phyloP scores from a whole-genome alignment of 1,140 invertebrate species.

The Nilaparvata lugens region DNA sequence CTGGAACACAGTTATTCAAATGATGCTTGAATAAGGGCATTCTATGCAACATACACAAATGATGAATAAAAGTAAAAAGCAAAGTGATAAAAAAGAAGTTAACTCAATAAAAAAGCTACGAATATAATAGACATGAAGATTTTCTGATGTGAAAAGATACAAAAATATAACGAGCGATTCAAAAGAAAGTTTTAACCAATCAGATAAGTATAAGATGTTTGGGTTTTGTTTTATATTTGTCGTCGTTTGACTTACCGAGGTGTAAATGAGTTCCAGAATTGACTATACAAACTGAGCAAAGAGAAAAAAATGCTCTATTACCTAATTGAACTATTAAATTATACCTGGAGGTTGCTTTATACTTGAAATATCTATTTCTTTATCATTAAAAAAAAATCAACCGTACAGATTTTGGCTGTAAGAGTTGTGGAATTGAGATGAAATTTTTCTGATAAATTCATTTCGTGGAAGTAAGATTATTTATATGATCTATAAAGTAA shows the following conservation, averaged over 20 bases:
- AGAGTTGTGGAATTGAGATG: no score
- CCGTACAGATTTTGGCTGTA: no score
- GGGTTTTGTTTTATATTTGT: conserved; percentile 9
- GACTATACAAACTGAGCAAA: conserved; percentile 57
- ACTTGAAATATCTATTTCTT: no score
- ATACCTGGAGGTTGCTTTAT: conserved; percentile 10
- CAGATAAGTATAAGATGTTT: conserved; percentile 4
- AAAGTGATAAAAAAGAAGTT: not conserved
- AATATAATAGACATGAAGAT: conserved; percentile 10
- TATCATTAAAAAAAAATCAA: no score
- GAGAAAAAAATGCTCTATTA: conserved; percentile 18
- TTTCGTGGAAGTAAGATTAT: no score
- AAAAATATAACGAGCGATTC: conserved; percentile 34
- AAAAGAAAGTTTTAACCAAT: conserved; percentile 12
- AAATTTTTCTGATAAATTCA: no score
- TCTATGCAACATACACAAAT: conserved; percentile 11
- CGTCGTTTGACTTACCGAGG: conserved; percentile 73
- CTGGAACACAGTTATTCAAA: not conserved
- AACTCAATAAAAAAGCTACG: conserved; percentile 20
- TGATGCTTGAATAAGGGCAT: conserved; percentile 3
- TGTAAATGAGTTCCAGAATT: conserved; percentile 95
- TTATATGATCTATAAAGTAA: no score
- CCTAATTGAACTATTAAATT: conserved; percentile 1
- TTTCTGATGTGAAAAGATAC: conserved; percentile 32
- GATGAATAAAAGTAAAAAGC: conserved; percentile 9